Base-by-base conservation (phyloP, 2,888 invertebrate species). In the Tenthredo notha region DNA sequence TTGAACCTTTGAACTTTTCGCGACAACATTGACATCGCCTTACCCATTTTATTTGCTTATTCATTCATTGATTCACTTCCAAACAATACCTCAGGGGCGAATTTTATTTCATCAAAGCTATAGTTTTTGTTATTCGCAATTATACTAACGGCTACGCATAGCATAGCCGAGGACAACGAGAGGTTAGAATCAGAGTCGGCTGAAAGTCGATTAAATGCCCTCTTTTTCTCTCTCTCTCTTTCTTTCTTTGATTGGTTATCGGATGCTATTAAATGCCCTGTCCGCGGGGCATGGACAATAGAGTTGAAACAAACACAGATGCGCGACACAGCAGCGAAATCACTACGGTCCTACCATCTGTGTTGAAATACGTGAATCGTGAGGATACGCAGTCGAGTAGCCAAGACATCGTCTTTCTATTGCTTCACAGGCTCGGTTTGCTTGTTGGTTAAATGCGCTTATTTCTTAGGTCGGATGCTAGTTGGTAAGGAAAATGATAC, bases 1-100 rank as follows among this genome's bases (percentile, higher is more conserved):
- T 98, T 97, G 89, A 96, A 97, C 40, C 96, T 95, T 91, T 95
- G 95, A 21, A 95, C 87, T 25, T 96, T 96, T 86, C 95, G 94
- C 37, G 94, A 93, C 78, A 96, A 93, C 88, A 94, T 93, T 0
- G 97, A 95, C 88, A 95, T 94, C 89, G 95, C 94, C 93, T 95
- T 95, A 89, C 97, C 97, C 97, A 97, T 97, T 92, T 85, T 91
- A 85, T 85, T 86, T 74, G 9, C 21, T 43, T 43, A 21, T 43
- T 43, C n/a, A 74, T 21, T 43, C 12, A 74, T 67, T 18, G 0
- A 74, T 7, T 43, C 21, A 43, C 37, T 70, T n/a, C 18, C 15
- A 9, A 33, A 37, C 7, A 21, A 43, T 6, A 25, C 70, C 5
- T 21, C 10, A 40, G 43, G 7, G 18, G 18, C 37, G 9, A 37